Evolutionary conservation across 2,113 vertebrate species (phyloP).

Genomic region (Nothobranchius furzeri): DNA sequence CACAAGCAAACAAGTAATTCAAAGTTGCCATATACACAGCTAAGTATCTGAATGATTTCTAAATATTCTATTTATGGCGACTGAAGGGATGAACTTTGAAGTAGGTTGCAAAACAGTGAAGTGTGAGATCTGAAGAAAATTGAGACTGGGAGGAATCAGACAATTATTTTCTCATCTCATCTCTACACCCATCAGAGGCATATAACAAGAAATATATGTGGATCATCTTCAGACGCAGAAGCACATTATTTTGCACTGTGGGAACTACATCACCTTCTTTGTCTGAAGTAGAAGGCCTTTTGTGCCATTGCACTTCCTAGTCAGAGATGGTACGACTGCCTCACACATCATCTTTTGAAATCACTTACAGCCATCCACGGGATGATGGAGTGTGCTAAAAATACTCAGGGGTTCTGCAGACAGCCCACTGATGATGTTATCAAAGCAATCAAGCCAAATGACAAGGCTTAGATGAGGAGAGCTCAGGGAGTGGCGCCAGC

Average conservation of each 20-base stretch:
- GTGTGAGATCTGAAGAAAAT: background rate
- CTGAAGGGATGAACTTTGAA: background rate
- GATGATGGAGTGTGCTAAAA: slow-evolving; percentile 34
- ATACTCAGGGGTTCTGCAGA: slow-evolving; percentile 40
- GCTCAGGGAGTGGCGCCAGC: slow-evolving; percentile 22
- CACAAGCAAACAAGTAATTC: too few species aligned
- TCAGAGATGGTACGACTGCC: background rate
- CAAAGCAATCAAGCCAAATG: slow-evolving; percentile 31
- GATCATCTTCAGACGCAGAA: background rate
- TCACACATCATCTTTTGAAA: background rate
- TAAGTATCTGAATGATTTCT: too few species aligned
- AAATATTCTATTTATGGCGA: background rate
- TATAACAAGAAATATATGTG: background rate
- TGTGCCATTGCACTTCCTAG: background rate
- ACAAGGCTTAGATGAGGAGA: slow-evolving; percentile 13
- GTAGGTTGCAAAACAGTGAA: background rate
- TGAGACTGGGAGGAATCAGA: background rate
- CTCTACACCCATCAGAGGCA: background rate
- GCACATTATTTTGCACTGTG: background rate
- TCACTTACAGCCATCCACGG: slow-evolving; percentile 9
- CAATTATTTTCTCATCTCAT: background rate
- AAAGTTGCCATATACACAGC: too few species aligned
- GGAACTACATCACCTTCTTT: background rate
- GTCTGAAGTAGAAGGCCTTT: background rate
- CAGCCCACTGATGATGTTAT: slow-evolving; percentile 34